Percentiles rank a stretch among this genome's conserved stretches.
Evolutionary conservation across 2,113 vertebrate genomes (phyloP).

Genomic region (Psettodes erumei): DNA sequence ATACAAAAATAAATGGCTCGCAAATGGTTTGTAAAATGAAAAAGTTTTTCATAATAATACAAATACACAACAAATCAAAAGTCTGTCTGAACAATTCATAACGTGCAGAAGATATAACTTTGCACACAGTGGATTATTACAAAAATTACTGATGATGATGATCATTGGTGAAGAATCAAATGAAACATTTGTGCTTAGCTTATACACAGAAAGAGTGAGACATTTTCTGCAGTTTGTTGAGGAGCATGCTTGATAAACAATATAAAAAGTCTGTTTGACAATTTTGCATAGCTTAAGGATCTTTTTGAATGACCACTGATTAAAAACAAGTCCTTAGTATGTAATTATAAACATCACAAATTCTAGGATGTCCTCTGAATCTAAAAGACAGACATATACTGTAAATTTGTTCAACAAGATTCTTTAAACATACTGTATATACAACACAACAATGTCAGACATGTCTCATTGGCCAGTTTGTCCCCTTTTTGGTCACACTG

Average conservation of each 20-base stretch:
- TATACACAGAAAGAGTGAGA: constrained; percentile 26
- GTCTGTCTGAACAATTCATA: constrained; percentile 29
- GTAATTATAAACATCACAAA: constrained; percentile 31
- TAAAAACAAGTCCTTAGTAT: constrained; percentile 43
- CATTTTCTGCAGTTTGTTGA: constrained; percentile 34
- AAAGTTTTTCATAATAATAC: constrained; percentile 66
- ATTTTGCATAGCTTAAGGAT: constrained; percentile 48
- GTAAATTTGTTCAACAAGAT: constrained; percentile 39
- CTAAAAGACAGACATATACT: background rate
- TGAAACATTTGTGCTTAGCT: constrained; percentile 25
- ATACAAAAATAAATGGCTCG: constrained; percentile 80
- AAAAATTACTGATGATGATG: constrained; percentile 19
- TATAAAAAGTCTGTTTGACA: constrained; percentile 12
- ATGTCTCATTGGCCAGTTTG: constrained; percentile 32
- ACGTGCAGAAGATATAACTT: constrained; percentile 54
- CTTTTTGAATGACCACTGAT: constrained; percentile 40
- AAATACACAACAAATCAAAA: constrained; percentile 61
- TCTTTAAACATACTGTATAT: constrained; percentile 35
- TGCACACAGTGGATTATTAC: constrained; percentile 47
- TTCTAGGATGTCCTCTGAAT: constrained; percentile 5
- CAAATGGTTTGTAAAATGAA: constrained; percentile 68
- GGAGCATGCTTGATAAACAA: constrained; percentile 22
- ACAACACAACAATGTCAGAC: constrained; percentile 29
- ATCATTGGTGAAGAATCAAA: constrained; percentile 42
- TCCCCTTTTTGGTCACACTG: constrained; percentile 60